These are phyloP conservation scores for Trissoscelio sp. DNA, from an alignment of 2,888 invertebrate species.

Conservation along the genomic window DNA sequence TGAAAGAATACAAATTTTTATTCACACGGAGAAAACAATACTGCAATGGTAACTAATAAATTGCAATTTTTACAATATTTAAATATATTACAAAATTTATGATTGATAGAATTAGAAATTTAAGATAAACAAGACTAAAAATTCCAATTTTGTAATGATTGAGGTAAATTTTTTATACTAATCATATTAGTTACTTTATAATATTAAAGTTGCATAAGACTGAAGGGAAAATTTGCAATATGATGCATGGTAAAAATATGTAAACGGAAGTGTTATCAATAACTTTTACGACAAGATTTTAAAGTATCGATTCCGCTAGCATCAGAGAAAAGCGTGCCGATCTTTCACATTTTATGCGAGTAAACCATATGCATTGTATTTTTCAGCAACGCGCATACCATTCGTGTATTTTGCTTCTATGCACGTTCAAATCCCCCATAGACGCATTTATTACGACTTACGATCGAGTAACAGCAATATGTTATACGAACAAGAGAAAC, in stretches of 20 bases:
- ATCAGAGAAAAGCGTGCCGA: constrained; percentile 64
- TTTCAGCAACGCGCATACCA: constrained; percentile 64
- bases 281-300: constrained; percentile 70
- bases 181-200: too few species aligned
- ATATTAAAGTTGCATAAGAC: too few species aligned
- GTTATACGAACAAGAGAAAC: constrained; percentile 30
- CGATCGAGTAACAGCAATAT: constrained; percentile 46
- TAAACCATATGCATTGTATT: constrained; percentile 70
- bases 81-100: too few species aligned
- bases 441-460: constrained; percentile 55
- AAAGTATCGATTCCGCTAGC: constrained; percentile 69
- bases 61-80: too few species aligned
- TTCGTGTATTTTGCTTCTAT: constrained; percentile 47
- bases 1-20: too few species aligned
- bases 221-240: neutral
- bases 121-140: too few species aligned
- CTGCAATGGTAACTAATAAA: too few species aligned
- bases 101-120: too few species aligned
- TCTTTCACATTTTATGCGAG: constrained; percentile 72
- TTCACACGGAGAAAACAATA: too few species aligned
- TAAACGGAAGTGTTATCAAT: constrained; percentile 20
- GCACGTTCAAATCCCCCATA: constrained; percentile 49
- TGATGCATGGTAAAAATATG: constrained; percentile 6
- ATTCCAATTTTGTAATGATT: too few species aligned
- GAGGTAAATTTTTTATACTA: too few species aligned